Evolutionary conservation across 2,113 vertebrate genomes (phyloP).

Genomic region (Dipodomys merriami): DNA sequence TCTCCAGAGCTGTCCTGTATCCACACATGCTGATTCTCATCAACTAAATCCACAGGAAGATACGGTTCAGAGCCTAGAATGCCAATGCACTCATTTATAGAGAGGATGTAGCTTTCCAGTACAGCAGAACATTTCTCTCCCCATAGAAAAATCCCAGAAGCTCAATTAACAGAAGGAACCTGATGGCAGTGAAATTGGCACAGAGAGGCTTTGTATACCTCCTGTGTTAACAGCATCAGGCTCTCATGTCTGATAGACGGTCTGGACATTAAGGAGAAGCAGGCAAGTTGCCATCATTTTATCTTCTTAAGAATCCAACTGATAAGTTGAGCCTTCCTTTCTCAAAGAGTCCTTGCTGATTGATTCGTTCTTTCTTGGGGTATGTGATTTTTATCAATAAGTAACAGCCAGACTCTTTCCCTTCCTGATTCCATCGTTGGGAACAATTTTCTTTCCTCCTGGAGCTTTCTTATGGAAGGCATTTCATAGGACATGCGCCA

Average conservation of each 20-base stretch:
- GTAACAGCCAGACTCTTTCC: neutral
- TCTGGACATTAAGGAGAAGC: neutral
- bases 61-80: slow-evolving; percentile 26
- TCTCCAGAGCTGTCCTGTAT: slow-evolving; percentile 8
- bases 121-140: neutral
- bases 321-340: slow-evolving; percentile 7
- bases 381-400: slow-evolving; percentile 22
- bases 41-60: slow-evolving; percentile 46
- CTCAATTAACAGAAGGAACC: slow-evolving; percentile 35
- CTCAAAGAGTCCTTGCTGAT: neutral
- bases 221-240: neutral
- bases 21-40: slow-evolving; percentile 45
- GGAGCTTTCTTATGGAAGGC: neutral
- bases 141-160: neutral
- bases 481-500: neutral
- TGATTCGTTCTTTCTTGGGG: slow-evolving; percentile 42
- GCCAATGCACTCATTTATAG: slow-evolving; percentile 18
- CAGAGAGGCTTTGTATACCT: neutral
- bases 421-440: neutral
- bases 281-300: neutral
- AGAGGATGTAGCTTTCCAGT: slow-evolving; percentile 19
- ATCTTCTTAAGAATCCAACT: neutral
- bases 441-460: neutral
- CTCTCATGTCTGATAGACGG: neutral
- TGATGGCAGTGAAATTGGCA: neutral